These are phyloP conservation scores for Calycopis cecrops DNA, from an alignment of 1,140 invertebrate genomes.

Conservation along the genomic window DNA sequence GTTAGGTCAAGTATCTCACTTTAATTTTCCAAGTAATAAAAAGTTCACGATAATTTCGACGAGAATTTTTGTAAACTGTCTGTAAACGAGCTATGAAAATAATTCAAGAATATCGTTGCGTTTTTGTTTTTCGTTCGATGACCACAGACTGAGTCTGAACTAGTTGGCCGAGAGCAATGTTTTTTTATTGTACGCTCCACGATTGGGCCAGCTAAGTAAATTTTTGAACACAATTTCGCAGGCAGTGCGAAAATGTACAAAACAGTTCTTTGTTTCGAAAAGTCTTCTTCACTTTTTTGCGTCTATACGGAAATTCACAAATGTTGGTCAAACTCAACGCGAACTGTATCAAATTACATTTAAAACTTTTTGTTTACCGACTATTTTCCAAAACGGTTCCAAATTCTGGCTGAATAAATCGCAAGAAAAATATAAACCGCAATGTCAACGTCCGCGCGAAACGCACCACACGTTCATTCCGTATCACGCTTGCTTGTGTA, in stretches of 20 bases:
- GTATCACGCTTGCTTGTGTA: slow-evolving; percentile 73
- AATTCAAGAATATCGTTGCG: slow-evolving; percentile 54
- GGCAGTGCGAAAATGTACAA: slow-evolving; percentile 71
- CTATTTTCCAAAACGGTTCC: slow-evolving; percentile 62
- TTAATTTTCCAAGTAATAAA: slow-evolving; percentile 53
- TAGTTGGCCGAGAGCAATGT: slow-evolving; percentile 57
- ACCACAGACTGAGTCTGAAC: slow-evolving; percentile 65
- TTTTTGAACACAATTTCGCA: slow-evolving; percentile 75
- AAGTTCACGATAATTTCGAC: slow-evolving; percentile 55
- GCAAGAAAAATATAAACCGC: slow-evolving; percentile 61
- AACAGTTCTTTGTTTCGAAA: slow-evolving; percentile 71
- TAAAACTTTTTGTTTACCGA: slow-evolving; percentile 59
- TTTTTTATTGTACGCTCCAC: slow-evolving; percentile 51
- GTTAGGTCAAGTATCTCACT: slow-evolving; percentile 55
- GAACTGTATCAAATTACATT: slow-evolving; percentile 57
- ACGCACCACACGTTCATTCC: slow-evolving; percentile 73
- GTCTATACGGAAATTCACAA: slow-evolving; percentile 73
- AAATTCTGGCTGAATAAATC: slow-evolving; percentile 64
- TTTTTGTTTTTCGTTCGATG: slow-evolving; percentile 66
- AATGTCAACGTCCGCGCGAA: slow-evolving; percentile 71
- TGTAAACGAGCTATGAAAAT: slow-evolving; percentile 42
- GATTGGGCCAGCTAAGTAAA: slow-evolving; percentile 49
- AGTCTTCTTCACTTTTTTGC: slow-evolving; percentile 64
- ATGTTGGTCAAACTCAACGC: slow-evolving; percentile 66
- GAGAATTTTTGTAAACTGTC: slow-evolving; percentile 55